Evolutionary conservation across 2,113 vertebrate genomes (phyloP).

Genomic region (Phainopepla nitens): DNA sequence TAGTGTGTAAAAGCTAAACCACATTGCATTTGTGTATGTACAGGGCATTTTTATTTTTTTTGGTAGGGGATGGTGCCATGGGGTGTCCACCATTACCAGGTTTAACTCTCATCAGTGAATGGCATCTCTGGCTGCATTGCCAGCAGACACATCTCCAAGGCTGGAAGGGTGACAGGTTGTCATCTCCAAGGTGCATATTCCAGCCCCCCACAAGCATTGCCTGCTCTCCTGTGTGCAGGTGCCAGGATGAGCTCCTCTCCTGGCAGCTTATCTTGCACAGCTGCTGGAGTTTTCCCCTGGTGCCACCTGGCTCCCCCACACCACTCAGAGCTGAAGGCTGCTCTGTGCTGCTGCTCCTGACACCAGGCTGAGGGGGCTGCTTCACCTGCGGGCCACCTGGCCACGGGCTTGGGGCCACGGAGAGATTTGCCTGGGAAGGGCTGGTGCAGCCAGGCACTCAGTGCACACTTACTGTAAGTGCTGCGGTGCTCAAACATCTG

Average conservation of each 20-base stretch:
- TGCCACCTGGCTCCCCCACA: fast-evolving
- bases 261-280: neutral
- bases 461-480: fast-evolving
- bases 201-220: neutral
- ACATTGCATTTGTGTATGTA: neutral
- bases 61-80: neutral
- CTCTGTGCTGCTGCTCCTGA: neutral
- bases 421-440: neutral
- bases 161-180: neutral
- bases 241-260: neutral
- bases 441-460: neutral
- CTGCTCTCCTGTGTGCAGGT: neutral
- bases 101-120: neutral
- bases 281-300: neutral
- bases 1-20: neutral
- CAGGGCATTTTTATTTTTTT: neutral
- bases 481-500: neutral
- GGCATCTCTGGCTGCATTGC: neutral
- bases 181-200: neutral
- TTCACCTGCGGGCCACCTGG: fast-evolving
- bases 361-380: neutral
- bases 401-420: fast-evolving
- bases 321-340: neutral
- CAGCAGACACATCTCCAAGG: neutral
- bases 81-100: neutral